phyloP scores from a whole-genome alignment of 2,113 vertebrate species.

The Marmota monax region DNA sequence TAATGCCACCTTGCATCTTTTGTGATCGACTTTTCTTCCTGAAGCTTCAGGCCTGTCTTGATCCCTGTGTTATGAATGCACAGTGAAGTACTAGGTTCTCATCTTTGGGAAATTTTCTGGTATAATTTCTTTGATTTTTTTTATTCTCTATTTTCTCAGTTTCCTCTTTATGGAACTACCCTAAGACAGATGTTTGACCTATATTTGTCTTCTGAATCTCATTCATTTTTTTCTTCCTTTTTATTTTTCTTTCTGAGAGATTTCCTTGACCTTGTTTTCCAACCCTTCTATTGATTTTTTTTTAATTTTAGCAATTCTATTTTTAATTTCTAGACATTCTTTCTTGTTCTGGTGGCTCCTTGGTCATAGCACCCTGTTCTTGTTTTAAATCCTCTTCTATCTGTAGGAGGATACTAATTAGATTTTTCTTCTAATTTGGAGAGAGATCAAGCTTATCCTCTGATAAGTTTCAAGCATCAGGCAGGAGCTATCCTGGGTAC shows the following conservation, averaged over 20 bases:
- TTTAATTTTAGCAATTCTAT: slow-evolving; percentile 76
- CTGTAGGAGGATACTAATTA: background rate
- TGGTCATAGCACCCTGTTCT: slow-evolving; percentile 65
- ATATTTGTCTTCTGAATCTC: slow-evolving; percentile 61
- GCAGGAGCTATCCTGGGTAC: background rate
- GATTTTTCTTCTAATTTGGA: background rate
- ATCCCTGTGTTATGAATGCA: background rate
- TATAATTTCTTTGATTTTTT: slow-evolving; percentile 34
- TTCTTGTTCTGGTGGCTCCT: slow-evolving; percentile 60
- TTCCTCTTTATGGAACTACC: slow-evolving; percentile 22
- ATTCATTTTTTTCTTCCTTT: slow-evolving; percentile 20
- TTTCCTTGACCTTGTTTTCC: slow-evolving; percentile 78
- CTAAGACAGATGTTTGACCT: background rate
- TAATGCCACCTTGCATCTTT: no score
- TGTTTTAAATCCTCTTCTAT: slow-evolving; percentile 56
- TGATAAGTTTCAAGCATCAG: background rate
- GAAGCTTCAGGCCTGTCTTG: background rate
- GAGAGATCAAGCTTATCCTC: background rate
- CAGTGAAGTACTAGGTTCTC: background rate
- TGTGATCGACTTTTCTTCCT: background rate
- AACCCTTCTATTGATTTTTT: slow-evolving; percentile 75
- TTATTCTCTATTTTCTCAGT: background rate
- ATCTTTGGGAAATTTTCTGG: slow-evolving; percentile 24
- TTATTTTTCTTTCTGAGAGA: slow-evolving; percentile 66
- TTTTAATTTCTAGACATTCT: slow-evolving; percentile 65